Percentiles rank a stretch among this genome's conserved stretches.
Evolutionary conservation across 2,888 invertebrate species (phyloP).

Genomic region (Caenorhabditis angaria): DNA sequence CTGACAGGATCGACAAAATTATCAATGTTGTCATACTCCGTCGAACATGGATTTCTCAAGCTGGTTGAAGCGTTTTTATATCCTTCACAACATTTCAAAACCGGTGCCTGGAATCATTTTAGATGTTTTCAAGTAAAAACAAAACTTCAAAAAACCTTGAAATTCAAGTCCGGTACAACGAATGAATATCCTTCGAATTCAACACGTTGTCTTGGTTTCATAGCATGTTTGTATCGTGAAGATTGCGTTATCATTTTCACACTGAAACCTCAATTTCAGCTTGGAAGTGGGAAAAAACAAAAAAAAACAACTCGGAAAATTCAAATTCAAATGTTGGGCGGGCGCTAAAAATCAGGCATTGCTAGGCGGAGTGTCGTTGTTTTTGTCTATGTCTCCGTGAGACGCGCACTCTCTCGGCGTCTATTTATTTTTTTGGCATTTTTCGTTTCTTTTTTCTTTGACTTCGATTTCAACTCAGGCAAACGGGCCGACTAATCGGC

Average conservation of each 20-base stretch:
- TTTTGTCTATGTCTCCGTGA: not conserved
- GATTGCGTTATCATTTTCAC: constrained; percentile 8
- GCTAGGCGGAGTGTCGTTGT: not conserved
- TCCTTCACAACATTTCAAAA: constrained; percentile 20
- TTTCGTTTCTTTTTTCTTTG: constrained; percentile 1
- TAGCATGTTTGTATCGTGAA: constrained; percentile 11
- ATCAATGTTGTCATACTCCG: constrained; percentile 14
- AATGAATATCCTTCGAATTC: constrained; percentile 18
- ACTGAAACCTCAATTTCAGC: not conserved
- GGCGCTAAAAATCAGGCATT: not conserved
- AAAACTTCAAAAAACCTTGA: constrained; percentile 13
- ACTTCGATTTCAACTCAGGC: constrained; percentile 16
- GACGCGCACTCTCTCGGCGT: not conserved
- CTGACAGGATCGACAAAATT: not conserved
- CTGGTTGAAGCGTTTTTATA: constrained; percentile 10
- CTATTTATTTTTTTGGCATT: not conserved
- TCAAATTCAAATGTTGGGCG: not conserved
- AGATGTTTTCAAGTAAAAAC: not conserved
- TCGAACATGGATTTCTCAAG: not conserved
- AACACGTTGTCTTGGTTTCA: constrained; percentile 22
- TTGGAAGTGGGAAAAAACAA: not conserved
- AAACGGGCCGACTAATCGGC: no score
- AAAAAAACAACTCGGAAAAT: not conserved
- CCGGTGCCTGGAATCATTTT: constrained; percentile 20
- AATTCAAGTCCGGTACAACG: constrained; percentile 40